Conservation (phyloP, 2,113 vertebrate species). For the Mionectes macconnelli region DNA sequence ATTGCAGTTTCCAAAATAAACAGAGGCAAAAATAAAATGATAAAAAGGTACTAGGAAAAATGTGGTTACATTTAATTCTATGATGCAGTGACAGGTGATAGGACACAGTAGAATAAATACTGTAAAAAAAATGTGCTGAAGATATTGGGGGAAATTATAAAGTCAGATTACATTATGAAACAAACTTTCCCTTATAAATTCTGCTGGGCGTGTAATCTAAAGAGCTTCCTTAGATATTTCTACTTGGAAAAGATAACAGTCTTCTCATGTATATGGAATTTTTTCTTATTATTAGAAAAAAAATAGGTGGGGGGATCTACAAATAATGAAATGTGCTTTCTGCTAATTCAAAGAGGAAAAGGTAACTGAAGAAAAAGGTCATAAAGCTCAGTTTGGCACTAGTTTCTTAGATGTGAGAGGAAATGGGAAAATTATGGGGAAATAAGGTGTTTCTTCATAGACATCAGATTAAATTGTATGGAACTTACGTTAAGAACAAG, state of each 20-base stretch:
- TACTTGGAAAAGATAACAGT: neutral
- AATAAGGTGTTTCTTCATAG: neutral
- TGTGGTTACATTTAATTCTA: neutral
- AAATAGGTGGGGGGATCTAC: neutral
- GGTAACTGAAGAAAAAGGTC: neutral
- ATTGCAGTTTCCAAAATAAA: neutral
- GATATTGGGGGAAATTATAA: neutral
- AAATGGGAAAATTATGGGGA: neutral
- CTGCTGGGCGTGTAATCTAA: neutral
- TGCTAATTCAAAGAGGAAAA: neutral
- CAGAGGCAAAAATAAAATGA: neutral
- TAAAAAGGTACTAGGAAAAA: neutral
- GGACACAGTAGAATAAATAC: neutral
- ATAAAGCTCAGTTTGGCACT: neutral
- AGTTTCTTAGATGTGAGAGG: neutral
- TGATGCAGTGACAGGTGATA: neutral
- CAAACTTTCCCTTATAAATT: neutral
- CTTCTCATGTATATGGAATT: neutral
- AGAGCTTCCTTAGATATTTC: neutral
- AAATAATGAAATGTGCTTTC: neutral
- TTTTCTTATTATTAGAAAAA: neutral
- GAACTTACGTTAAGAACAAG: neutral
- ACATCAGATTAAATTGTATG: neutral
- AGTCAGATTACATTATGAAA: neutral
- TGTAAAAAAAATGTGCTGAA: neutral